Evolutionary conservation across 1,140 invertebrate genomes (phyloP), one percentile per base, ranked within the genome.

Genomic region (Mycetomoellerius zeteki): DNA sequence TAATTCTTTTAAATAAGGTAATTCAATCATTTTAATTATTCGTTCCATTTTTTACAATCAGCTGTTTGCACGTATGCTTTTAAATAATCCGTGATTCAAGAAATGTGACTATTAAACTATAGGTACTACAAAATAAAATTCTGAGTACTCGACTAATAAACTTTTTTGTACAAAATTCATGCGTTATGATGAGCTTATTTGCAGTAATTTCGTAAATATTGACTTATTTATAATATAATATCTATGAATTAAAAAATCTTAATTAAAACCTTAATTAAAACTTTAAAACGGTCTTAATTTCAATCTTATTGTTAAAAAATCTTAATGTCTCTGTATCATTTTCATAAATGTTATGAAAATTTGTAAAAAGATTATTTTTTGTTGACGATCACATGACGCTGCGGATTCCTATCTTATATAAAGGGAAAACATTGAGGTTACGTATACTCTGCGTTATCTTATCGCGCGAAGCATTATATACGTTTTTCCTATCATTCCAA

Each of bases 381-480:
- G 7, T 58, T 64, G 16, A 30, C 27, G 2, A n/a, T 30, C 47
- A 24, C 4, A 8, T 43, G 19, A 77, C 6, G 2, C 16, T 30
- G 12, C 5, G 3, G 47, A 62, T 77, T 30, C 43, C n/a, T 78
- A 77, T 60, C 52, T 24, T 21, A 27, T 75, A 16, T 24, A 6
- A 2, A 2, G 21, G 37, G 3, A 2, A 43, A 43, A 43, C 37
- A 8, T 43, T 43, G 37, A 43, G 37, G 8, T n/a, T 19, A 50
- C 0, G 12, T 47, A 47, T 47, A 78, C 5, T 47, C 0, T 30
- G 37, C 37, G 19, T 65, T 78, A 50, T 65, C 24, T 78, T 78
- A 78, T 78, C 58, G 6, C 19, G 37, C 16, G n/a, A 56, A 30
- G 24, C 19, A 64, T 77, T 77, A 77, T 8, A n/a, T 3, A 10